phyloP scores from a whole-genome alignment of 2,888 invertebrate species.

The Agapostemon virescens region DNA sequence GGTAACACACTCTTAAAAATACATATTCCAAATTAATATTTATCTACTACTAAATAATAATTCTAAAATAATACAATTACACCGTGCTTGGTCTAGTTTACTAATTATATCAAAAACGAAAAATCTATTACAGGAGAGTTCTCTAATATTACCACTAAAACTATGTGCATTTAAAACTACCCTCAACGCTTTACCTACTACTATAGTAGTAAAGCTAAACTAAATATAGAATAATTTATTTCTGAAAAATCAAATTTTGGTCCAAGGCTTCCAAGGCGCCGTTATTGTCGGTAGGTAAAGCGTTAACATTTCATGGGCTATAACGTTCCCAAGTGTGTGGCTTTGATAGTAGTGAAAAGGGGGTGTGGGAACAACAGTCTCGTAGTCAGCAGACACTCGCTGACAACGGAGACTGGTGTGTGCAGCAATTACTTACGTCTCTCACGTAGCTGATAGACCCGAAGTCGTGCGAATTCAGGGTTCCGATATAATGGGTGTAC shows the following conservation, averaged over 20 bases:
- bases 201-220: too few species aligned
- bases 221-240: too few species aligned
- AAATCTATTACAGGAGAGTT: too few species aligned
- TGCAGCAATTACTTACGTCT: constrained; percentile 78
- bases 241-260: too few species aligned
- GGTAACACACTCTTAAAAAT: neutral
- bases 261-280: neutral
- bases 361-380: neutral
- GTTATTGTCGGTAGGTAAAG: neutral
- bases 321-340: constrained; percentile 1
- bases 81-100: too few species aligned
- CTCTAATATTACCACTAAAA: neutral
- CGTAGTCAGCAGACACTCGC: neutral
- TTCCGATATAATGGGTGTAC: constrained; percentile 86
- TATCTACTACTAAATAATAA: neutral
- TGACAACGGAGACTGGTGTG: neutral
- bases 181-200: neutral
- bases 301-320: neutral
- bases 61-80: too few species aligned
- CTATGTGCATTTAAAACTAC: neutral
- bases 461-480: constrained; percentile 84
- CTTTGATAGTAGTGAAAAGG: neutral
- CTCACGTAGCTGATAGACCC: constrained; percentile 87
- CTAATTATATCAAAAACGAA: too few species aligned
- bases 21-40: too few species aligned